Evolutionary conservation across 2,113 vertebrate species (phyloP), one percentile per base, ranked within the genome.

Genomic region (Burhinus oedicnemus): DNA sequence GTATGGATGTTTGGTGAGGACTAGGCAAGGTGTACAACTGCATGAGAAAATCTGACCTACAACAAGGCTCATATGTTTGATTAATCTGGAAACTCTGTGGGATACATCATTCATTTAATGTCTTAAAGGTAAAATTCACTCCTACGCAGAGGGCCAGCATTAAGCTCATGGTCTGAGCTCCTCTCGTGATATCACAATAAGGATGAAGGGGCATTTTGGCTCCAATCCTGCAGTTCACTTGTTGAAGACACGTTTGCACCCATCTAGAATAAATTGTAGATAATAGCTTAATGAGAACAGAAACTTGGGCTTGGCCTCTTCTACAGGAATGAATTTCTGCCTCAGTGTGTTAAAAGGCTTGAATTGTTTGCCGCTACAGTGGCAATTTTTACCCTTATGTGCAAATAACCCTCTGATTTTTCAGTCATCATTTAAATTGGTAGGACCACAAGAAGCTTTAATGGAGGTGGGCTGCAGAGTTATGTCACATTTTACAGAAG

Each of bases 1-100:
- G 87, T 94, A 96, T 95, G 96, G 83, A 94, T 97, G 97, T 95
- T 96, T 94, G 97, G 97, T 98, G 98, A 97, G 90, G 94, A 95
- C 89, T 95, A 97, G 96, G 97, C 91, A 96, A 96, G 30, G 93
- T 97, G 82, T 97, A 98, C 95, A 95, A 97, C 95, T 94, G 95
- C 91, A 93, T 93, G 95, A 97, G 90, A 94, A 94, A 97, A 95
- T 95, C 84, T 96, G 90, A 90, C 79, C 96, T 93, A 94, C 89
- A 82, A 81, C 54, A 90, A 85, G 84, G 81, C 57, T 90, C 45
- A 23, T 36, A 93, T 47, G 55, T 81, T 94, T 80, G 78, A 52
- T 76, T 86, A 58, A 71, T 84, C 83, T 89, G 54, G 66, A 96
- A 96, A n/a, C 21, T 55, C 54, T 34, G 82, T 76, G 47, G 70